A percentile compares a stretch with the other conserved stretches of the same genome.
Evolutionary conservation across 2,113 vertebrate genomes (phyloP).

Genomic region (Panthera leo): DNA sequence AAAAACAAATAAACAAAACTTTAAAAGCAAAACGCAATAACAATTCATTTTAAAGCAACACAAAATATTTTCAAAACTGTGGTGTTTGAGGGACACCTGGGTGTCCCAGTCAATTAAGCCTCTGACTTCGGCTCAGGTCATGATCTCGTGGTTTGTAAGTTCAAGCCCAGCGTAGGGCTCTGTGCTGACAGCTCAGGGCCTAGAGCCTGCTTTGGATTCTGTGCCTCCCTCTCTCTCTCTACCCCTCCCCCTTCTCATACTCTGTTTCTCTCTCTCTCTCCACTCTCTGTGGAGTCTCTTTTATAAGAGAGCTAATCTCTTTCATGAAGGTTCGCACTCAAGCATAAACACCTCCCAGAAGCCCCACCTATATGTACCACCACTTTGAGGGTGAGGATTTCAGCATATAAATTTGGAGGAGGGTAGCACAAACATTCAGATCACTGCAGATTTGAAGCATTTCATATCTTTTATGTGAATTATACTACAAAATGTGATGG

Average conservation of each 20-base stretch:
- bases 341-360: neutral
- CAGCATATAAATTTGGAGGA: neutral
- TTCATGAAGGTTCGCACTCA: neutral
- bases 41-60: neutral
- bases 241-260: too few relatives aligned
- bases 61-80: neutral
- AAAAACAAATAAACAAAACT: too few relatives aligned
- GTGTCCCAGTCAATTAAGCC: too few relatives aligned
- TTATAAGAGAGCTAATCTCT: neutral
- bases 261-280: too few relatives aligned
- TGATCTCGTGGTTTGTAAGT: too few relatives aligned
- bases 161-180: too few relatives aligned
- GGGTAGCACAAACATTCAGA: neutral
- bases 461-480: neutral
- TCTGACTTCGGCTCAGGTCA: too few relatives aligned
- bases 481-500: neutral
- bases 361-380: too few relatives aligned
- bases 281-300: neutral
- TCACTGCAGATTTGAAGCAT: neutral
- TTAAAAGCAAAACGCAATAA: neutral
- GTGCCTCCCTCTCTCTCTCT: too few relatives aligned
- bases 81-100: neutral
- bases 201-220: too few relatives aligned
- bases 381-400: too few relatives aligned
- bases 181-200: too few relatives aligned